A percentile compares a stretch with the other conserved stretches of the same genome.
These are phyloP conservation scores for Platycheirus rosarum DNA, from an alignment of 2,888 invertebrate genomes.

Conservation along the genomic window DNA sequence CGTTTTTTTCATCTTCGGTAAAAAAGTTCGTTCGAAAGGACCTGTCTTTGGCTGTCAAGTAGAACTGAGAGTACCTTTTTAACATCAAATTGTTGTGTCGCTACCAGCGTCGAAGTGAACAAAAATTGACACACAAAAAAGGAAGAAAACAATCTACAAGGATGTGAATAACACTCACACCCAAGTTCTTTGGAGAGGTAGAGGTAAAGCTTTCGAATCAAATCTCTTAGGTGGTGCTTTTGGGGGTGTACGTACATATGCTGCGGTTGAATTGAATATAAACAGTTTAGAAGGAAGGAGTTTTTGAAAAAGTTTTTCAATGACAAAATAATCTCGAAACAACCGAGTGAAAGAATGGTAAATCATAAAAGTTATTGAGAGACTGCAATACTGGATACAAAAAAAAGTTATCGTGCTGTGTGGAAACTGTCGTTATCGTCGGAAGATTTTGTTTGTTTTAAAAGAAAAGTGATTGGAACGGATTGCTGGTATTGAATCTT, in stretches of 20 bases:
- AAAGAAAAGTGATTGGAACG: not conserved
- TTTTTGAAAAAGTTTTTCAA: constrained; percentile 50
- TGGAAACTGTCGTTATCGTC: not conserved
- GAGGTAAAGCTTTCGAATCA: not conserved
- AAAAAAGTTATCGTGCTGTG: no score
- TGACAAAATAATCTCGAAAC: constrained; percentile 48
- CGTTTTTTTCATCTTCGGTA: not conserved
- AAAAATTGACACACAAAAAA: constrained; percentile 35
- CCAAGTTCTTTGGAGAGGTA: not conserved
- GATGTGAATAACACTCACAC: not conserved
- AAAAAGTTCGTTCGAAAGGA: constrained; percentile 29
- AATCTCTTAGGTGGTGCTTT: not conserved
- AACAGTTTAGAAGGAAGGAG: not conserved
- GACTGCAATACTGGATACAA: constrained; percentile 28
- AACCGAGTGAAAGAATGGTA: constrained; percentile 26
- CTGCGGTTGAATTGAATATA: not conserved
- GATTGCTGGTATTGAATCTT: constrained; percentile 2
- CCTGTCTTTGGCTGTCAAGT: constrained; percentile 23
- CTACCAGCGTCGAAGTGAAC: constrained; percentile 27
- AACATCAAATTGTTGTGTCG: constrained; percentile 54
- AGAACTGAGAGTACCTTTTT: constrained; percentile 28
- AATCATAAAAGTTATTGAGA: constrained; percentile 56
- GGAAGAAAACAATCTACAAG: constrained; percentile 15
- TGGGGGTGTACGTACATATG: not conserved
- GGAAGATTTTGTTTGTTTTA: not conserved